Percentiles rank a stretch among this genome's conserved stretches.
Conservation (phyloP, 1,140 invertebrate genomes). For the Psix sp. region DNA sequence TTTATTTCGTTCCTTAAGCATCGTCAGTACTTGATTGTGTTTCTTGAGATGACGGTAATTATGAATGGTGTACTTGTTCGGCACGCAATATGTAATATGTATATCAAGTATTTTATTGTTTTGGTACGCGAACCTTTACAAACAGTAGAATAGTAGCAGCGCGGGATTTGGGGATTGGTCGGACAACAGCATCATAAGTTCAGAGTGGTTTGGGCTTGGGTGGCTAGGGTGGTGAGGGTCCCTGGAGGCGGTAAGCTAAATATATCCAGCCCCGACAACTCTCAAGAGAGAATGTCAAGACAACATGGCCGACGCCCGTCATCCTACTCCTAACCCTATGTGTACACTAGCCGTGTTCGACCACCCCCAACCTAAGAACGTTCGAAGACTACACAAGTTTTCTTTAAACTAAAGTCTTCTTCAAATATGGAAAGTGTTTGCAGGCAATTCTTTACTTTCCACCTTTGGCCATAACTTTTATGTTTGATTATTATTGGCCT, state of each 20-base stretch:
- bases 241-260: constrained; percentile 77
- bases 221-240: constrained; percentile 69
- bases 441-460: too few species aligned
- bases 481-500: too few species aligned
- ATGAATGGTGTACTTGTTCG: constrained; percentile 19
- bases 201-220: constrained; percentile 70
- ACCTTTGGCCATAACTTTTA: too few species aligned
- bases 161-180: constrained; percentile 68
- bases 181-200: constrained; percentile 75
- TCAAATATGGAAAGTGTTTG: constrained; percentile 55
- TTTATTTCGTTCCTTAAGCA: too few species aligned
- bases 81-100: constrained; percentile 43
- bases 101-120: constrained; percentile 54
- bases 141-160: constrained; percentile 59
- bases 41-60: too few species aligned
- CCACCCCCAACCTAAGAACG: constrained; percentile 66
- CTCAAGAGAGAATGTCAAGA: constrained; percentile 77
- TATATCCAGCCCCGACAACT: constrained; percentile 76
- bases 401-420: constrained; percentile 43
- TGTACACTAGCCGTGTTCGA: constrained; percentile 72
- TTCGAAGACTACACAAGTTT: constrained; percentile 65
- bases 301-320: constrained; percentile 78
- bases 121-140: constrained; percentile 55
- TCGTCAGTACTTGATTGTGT: too few species aligned
- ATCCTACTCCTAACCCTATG: constrained; percentile 71